Conservation (phyloP, 2,888 invertebrate species). For the Amorpha juglandis region DNA sequence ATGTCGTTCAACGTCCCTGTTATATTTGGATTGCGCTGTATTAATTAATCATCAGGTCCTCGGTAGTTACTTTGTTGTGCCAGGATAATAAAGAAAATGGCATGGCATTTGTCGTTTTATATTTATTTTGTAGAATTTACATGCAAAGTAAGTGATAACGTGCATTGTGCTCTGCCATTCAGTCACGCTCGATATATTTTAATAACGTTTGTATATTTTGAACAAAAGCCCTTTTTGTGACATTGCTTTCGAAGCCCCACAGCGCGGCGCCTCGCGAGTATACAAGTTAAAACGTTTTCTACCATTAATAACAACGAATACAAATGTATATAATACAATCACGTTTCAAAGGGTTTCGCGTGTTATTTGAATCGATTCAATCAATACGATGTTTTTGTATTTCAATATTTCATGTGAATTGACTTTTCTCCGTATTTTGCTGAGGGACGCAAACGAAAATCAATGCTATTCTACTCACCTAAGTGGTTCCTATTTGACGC, state of each 20-base stretch:
- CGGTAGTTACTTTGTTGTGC: no score
- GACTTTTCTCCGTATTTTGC: no score
- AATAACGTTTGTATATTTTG: conserved; percentile 10
- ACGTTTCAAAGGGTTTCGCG: neutral
- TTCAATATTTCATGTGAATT: neutral
- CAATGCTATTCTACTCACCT: no score
- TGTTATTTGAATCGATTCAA: neutral
- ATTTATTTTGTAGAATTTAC: neutral
- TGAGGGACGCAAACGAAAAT: no score
- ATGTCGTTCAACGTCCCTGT: no score
- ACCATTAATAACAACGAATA: neutral
- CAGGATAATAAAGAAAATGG: no score
- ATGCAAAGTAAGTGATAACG: neutral
- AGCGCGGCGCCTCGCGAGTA: neutral
- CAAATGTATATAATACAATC: neutral
- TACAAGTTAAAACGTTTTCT: neutral
- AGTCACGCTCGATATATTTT: conserved; percentile 6
- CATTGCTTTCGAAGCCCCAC: neutral
- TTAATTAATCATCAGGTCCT: no score
- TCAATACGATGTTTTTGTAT: neutral
- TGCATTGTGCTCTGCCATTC: neutral
- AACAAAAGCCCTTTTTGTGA: conserved; percentile 2
- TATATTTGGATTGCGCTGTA: no score
- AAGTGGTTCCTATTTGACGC: no score
- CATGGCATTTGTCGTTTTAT: no score